These are phyloP conservation scores for Magallana gigas DNA, from an alignment of 1,140 invertebrate species.

Conservation along the genomic window DNA sequence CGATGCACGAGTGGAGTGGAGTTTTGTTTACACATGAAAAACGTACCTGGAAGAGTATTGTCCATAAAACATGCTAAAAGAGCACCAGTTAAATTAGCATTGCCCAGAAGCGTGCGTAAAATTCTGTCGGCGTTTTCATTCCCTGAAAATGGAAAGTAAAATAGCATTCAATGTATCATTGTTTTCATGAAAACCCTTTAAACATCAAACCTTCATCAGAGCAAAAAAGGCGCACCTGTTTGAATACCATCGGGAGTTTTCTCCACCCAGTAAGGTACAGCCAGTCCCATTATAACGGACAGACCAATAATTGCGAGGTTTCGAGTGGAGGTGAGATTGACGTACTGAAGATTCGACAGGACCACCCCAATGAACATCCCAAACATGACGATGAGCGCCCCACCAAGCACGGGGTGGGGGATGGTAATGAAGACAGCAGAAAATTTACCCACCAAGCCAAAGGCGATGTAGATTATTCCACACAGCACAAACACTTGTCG, in stretches of 20 bases:
- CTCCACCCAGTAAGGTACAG: slow-evolving; percentile 86
- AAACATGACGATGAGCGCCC: slow-evolving; percentile 92
- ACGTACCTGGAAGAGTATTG: slow-evolving; percentile 77
- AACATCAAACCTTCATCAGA: not conserved
- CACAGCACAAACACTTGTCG: slow-evolving; percentile 91
- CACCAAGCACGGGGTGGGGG: slow-evolving; percentile 91
- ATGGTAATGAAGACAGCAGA: slow-evolving; percentile 93
- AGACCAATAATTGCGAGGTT: slow-evolving; percentile 93
- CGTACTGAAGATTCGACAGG: slow-evolving; percentile 88
- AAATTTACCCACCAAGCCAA: slow-evolving; percentile 85
- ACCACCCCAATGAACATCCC: slow-evolving; percentile 80
- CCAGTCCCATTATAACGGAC: slow-evolving; percentile 90
- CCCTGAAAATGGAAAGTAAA: slow-evolving; percentile 50
- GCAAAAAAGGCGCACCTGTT: slow-evolving; percentile 81
- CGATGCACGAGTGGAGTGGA: no score
- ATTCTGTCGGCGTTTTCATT: slow-evolving; percentile 58
- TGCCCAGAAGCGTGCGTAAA: slow-evolving; percentile 64
- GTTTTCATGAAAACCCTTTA: no score
- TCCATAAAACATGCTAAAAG: slow-evolving; percentile 78
- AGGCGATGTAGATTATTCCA: slow-evolving; percentile 88
- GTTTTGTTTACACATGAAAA: not conserved
- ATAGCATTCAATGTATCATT: not conserved
- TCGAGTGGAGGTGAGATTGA: slow-evolving; percentile 88
- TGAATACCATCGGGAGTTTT: slow-evolving; percentile 83
- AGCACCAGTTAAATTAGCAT: slow-evolving; percentile 78